Base-by-base conservation (phyloP, 2,888 invertebrate species). In the Zaprionus bogoriensis region DNA sequence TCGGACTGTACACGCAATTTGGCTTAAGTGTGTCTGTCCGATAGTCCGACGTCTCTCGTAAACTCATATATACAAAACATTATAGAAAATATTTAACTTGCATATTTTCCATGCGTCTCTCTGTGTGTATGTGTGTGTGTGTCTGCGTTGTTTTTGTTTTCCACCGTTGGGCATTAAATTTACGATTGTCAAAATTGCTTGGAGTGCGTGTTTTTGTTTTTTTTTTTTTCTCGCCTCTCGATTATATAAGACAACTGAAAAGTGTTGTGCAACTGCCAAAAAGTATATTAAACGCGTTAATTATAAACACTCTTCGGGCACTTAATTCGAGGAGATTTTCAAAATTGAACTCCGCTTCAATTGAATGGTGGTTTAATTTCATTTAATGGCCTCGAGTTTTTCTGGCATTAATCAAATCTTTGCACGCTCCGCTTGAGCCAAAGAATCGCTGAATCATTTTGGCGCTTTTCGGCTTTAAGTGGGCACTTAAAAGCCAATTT, bases 281-380 rank as follows among this genome's bases (percentile, higher is more conserved):
- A 65, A 51, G 61, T 69, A 52, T 60, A 59, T 74, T 59, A 63
- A 84, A 59, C 59, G 41, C 61, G 58, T 76, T 82, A 70, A 82
- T 85, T 76, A 63, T 68, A 28, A 61, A 65, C 67, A 73, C 48
- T 69, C 68, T 72, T 69, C 20, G 45, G 45, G 59, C 70, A 65
- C 41, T 72, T 72, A 57, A 68, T 67, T 65, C 53, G 60, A 39
- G 53, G 59, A 45, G 59, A 71, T 67, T 63, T 74, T 36, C 19
- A 46, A 70, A 76, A 73, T 61, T 74, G 61, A 32, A 54, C 50
- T 48, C 27, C 23, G 39, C 44, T 46, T 50, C 64, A 62, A 77
- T 72, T 84, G 75, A 68, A 81, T 84, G 63, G 45, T 60, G 55
- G 41, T 44, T 84, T 81, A 64, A 84, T 77, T 74, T 66, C 74